Evolutionary conservation across 2,888 invertebrate genomes (phyloP), one percentile per base, ranked within the genome.

Genomic region (Hipparchia semele): DNA sequence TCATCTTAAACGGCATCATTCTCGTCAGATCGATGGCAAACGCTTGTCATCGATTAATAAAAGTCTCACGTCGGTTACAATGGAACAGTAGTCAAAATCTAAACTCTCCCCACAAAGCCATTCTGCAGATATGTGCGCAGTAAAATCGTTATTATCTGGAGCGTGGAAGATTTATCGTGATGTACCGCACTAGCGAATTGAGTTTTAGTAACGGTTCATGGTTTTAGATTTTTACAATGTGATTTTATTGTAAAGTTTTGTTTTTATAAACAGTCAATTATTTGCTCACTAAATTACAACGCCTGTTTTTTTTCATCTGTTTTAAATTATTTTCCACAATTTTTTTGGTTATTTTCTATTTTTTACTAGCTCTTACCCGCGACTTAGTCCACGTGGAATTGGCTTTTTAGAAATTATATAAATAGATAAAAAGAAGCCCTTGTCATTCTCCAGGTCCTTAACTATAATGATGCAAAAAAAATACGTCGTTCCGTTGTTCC

Each of bases 141-240:
- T 61, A 53, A 61, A 69, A 69, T 69, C 61, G 69, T 53, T 62
- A 56, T 51, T 68, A 71, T 70, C 68, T 73, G 67, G 73, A 73
- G 70, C 73, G 68, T 73, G 70, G 53, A 62, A 73, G 73, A 73
- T 71, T 73, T 73, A 71, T 73, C 62, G 58, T 51, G 73, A 73
- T 68, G 73, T 71, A 56, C 71, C 51, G 67, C 62, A 58, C 51
- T 68, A 51, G 58, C 46, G 70, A 68, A 73, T 73, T 70, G 73
- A 60, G 71, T 64, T 73, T 71, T 68, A 62, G 68, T 56, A 68
- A 71, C 64, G 62, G 70, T 71, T 66, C 53, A 59, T 53, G 60
- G 66, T 71, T 66, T 67, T 58, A 67, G 67, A 58, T 67, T 67
- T 65, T 67, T 46, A 58, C 67, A 56, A 56, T 33, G 56, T 45